These are phyloP conservation scores for Sciaenops ocellatus DNA, from an alignment of 2,797 vertebrate species.

Conservation along the genomic window DNA sequence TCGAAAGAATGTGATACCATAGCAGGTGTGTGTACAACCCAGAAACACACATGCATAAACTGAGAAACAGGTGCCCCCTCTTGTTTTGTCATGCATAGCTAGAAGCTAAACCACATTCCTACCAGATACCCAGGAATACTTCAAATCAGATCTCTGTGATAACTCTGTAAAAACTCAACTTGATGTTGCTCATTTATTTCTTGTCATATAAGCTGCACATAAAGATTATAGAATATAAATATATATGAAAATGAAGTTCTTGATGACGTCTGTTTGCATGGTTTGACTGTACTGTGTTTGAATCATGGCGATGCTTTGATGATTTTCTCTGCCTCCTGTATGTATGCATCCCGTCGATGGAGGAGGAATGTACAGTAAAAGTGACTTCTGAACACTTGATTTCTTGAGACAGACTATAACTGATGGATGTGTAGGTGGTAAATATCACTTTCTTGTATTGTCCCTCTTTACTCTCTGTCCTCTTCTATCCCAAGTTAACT, in stretches of 20 bases:
- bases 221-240: constrained; percentile 54
- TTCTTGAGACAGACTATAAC: constrained; percentile 29
- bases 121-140: constrained; percentile 31
- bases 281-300: constrained; percentile 72
- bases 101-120: constrained; percentile 52
- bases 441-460: constrained; percentile 57
- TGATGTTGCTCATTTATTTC: constrained; percentile 53
- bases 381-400: constrained; percentile 58
- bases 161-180: constrained; percentile 37
- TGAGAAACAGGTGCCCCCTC: constrained; percentile 39
- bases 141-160: constrained; percentile 27
- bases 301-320: constrained; percentile 62
- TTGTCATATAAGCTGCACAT: constrained; percentile 62
- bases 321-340: constrained; percentile 49
- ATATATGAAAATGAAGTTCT: constrained; percentile 66
- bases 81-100: constrained; percentile 53
- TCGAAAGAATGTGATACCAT: constrained; percentile 73
- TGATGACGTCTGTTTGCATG: constrained; percentile 76
- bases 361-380: constrained; percentile 58
- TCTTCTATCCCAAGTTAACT: constrained; percentile 56
- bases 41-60: constrained; percentile 15
- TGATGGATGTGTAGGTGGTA: constrained; percentile 54
- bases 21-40: constrained; percentile 29
- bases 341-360: constrained; percentile 56
- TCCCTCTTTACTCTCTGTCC: constrained; percentile 42